Base-by-base conservation (phyloP, 2,797 vertebrate species). In the Phrynocephalus guinanensis region DNA sequence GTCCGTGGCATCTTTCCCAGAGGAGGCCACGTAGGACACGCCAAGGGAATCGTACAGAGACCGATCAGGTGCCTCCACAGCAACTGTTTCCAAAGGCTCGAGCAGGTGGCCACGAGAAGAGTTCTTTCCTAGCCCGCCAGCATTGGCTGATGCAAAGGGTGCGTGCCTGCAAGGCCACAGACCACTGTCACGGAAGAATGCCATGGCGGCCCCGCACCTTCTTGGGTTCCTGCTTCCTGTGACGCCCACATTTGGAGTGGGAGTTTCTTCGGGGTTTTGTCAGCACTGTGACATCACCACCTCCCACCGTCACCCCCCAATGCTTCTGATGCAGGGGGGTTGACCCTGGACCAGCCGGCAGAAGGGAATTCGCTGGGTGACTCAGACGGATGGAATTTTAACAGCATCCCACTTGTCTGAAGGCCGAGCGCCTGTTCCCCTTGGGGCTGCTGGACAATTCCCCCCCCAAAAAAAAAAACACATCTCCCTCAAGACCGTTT, bases 241-340 rank as follows among this genome's bases (percentile, higher is more conserved):
- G 11, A 24, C 26, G 8, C 4, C 79, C 70, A 24, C 33, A 66
- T 82, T 50, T 75, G 68, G 82, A 13, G 77, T 0, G 44, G 9
- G 79, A 60, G 78, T 56, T 24, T 44, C 26, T 5, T 20, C 24
- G 15, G 13, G 56, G 30, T 5, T 52, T 5, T 24, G 7, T 11
- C 28, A 50, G 82, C 75, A 38, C 68, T 84, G 82, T 88, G 83
- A 88, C 67, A 63, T 88, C 83, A 85, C 30, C 11, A 18, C 7
- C 20, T 30, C 60, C n/a, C 33, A 44, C 11, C 15, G 1, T 26
- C 48, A 22, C 50, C 20, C 20, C 67, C 73, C 22, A 10, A 30
- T 24, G 0, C 18, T 85, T 30, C 67, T 79, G 44, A 73, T 9
- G 8, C 38, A 30, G 30, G 22, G 66, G 82, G 82, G 48, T 73